A percentile compares a stretch with the other conserved stretches of the same genome.
Conservation (phyloP, 2,113 vertebrate species). For the Cynopterus brachyotis region DNA sequence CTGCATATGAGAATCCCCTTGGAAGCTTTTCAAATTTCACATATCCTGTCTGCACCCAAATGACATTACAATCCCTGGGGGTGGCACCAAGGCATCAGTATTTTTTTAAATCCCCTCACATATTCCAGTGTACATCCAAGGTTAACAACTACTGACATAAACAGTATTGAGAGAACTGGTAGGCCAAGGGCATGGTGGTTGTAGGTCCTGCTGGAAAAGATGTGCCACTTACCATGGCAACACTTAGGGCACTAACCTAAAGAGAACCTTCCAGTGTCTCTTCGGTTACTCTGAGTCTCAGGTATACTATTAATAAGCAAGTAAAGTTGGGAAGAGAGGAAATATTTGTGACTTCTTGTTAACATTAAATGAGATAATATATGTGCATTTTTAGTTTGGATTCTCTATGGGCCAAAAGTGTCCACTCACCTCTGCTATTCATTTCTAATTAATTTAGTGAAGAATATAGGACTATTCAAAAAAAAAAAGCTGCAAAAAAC, state of each 20-base stretch:
- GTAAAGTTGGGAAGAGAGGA: neutral
- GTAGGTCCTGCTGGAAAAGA: neutral
- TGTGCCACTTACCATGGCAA: neutral
- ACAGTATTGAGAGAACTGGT: neutral
- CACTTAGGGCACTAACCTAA: neutral
- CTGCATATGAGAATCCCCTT: neutral
- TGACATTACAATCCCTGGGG: neutral
- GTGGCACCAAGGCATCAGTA: neutral
- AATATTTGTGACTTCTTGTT: neutral
- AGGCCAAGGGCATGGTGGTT: neutral
- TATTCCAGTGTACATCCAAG: neutral
- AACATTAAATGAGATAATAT: neutral
- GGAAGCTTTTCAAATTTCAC: neutral
- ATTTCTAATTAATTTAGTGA: slow-evolving; percentile 10
- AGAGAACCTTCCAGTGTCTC: neutral
- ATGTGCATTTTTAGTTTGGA: neutral
- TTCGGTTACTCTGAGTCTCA: neutral
- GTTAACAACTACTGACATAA: neutral
- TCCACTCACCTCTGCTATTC: neutral
- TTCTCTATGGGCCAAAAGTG: neutral
- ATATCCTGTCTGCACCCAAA: neutral
- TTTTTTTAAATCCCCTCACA: neutral
- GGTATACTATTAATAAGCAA: neutral
- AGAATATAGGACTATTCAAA: neutral
- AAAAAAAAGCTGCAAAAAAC: neutral